phyloP scores from a whole-genome alignment of 2,113 vertebrate species.

The Pithys albifrons region DNA sequence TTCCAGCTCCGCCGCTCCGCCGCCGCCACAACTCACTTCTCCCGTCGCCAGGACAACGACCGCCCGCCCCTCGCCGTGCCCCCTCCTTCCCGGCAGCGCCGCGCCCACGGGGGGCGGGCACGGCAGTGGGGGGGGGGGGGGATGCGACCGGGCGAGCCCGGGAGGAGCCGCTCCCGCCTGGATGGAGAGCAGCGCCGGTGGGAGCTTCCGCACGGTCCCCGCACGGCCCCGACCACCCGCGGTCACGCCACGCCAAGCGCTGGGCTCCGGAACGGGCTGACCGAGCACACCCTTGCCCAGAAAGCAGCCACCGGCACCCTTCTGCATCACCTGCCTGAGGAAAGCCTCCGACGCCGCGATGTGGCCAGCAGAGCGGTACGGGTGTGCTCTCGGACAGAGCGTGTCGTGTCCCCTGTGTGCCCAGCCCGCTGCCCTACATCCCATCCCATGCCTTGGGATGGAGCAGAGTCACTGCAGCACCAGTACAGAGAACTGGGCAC shows the following conservation, averaged over 20 bases:
- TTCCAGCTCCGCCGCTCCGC: neutral
- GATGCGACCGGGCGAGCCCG: neutral
- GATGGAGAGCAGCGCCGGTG: too few species aligned
- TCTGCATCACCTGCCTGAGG: fast-evolving
- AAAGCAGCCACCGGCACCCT: too few species aligned
- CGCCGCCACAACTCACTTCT: constrained; percentile 51
- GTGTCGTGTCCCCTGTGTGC: fast-evolving
- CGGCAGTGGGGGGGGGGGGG: constrained; percentile 50
- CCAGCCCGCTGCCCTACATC: fast-evolving
- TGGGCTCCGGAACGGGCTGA: neutral
- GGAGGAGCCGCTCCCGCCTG: neutral
- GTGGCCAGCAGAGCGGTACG: fast-evolving
- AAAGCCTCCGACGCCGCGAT: fast-evolving
- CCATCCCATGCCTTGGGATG: neutral
- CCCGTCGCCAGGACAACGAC: constrained; percentile 67
- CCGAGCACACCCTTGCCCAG: neutral
- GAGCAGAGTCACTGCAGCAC: fast-evolving
- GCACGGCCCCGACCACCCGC: too few species aligned
- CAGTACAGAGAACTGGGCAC: fast-evolving
- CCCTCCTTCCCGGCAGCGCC: neutral
- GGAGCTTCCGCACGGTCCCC: too few species aligned
- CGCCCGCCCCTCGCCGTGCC: constrained; percentile 31
- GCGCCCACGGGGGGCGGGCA: constrained; percentile 57
- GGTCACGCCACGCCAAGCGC: neutral
- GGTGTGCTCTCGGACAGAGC: fast-evolving